These are phyloP conservation scores for Stratiolaelaps scimitus DNA, from an alignment of 1,140 invertebrate genomes.

Conservation along the genomic window DNA sequence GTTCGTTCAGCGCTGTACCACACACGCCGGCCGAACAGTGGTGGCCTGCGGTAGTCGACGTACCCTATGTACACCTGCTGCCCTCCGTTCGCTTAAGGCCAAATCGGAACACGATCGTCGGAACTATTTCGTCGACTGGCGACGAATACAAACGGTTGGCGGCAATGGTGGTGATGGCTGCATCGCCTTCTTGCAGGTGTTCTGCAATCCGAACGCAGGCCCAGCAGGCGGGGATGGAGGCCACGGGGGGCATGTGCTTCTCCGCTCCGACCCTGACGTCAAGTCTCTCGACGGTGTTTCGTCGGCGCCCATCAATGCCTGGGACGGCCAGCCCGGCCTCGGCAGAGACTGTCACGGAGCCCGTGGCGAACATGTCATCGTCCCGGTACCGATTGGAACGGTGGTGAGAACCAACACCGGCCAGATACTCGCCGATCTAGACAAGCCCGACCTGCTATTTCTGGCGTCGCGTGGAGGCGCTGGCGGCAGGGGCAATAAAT, in stretches of 20 bases:
- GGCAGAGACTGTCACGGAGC: constrained; percentile 70
- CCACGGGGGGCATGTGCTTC: constrained; percentile 85
- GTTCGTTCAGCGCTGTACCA: too few species aligned
- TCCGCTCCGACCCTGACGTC: constrained; percentile 50
- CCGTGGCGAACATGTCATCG: constrained; percentile 60
- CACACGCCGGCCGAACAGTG: too few species aligned
- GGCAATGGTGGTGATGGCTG: constrained; percentile 85
- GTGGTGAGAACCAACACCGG: constrained; percentile 53
- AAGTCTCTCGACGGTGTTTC: constrained; percentile 60
- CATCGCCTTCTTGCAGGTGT: constrained; percentile 66
- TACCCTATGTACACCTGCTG: neutral
- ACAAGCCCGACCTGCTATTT: constrained; percentile 61
- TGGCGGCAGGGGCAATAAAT: constrained; percentile 86
- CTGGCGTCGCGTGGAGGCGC: constrained; percentile 83
- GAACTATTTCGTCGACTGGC: constrained; percentile 43
- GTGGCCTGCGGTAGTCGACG: too few species aligned
- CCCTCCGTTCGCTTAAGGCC: neutral
- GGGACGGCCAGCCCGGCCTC: constrained; percentile 57
- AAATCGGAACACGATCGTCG: constrained; percentile 2
- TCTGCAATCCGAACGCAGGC: constrained; percentile 68
- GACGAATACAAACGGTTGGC: constrained; percentile 48
- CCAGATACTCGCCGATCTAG: constrained; percentile 56
- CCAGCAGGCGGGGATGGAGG: constrained; percentile 95
- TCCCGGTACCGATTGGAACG: constrained; percentile 78
- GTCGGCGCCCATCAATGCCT: constrained; percentile 48